Evolutionary conservation across 2,888 invertebrate genomes (phyloP).

Genomic region (Cosmia trapezina): DNA sequence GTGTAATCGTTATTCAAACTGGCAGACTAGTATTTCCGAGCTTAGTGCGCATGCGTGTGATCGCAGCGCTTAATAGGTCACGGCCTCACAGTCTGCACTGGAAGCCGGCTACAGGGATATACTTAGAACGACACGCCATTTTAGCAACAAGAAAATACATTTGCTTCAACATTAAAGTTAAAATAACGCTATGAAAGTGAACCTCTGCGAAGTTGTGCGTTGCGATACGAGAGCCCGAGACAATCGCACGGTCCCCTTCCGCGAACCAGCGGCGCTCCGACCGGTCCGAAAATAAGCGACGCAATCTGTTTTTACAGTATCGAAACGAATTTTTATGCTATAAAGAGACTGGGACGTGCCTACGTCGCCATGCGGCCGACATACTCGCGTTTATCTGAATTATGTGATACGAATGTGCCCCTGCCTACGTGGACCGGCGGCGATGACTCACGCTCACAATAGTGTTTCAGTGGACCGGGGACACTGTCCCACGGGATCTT

Average conservation of each 20-base stretch:
- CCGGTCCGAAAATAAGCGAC: conserved; percentile 77
- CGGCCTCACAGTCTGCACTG: conserved; percentile 86
- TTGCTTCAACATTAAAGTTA: conserved; percentile 39
- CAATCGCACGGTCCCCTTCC: conserved; percentile 65
- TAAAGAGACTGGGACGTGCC: conserved; percentile 74
- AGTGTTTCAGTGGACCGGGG: conserved; percentile 73
- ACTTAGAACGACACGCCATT: conserved; percentile 80
- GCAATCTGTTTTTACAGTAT: conserved; percentile 71
- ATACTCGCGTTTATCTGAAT: conserved; percentile 63
- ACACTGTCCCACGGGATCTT: conserved; percentile 61
- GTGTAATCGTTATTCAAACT: conserved; percentile 87
- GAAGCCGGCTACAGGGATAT: conserved; percentile 81
- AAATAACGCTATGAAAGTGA: conserved; percentile 64
- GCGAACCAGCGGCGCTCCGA: conserved; percentile 68
- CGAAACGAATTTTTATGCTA: conserved; percentile 67
- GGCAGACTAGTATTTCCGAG: conserved; percentile 81
- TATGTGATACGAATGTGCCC: conserved; percentile 73
- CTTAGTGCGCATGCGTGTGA: conserved; percentile 84
- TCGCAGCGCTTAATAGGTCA: conserved; percentile 84
- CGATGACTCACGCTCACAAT: conserved; percentile 73
- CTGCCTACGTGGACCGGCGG: conserved; percentile 73
- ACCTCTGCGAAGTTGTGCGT: conserved; percentile 54
- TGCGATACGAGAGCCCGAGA: conserved; percentile 61
- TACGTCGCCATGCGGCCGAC: conserved; percentile 60
- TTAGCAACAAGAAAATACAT: conserved; percentile 64